Percentiles rank a stretch among this genome's conserved stretches.
Conservation (phyloP, 2,113 vertebrate genomes). For the Chloebia gouldiae region DNA sequence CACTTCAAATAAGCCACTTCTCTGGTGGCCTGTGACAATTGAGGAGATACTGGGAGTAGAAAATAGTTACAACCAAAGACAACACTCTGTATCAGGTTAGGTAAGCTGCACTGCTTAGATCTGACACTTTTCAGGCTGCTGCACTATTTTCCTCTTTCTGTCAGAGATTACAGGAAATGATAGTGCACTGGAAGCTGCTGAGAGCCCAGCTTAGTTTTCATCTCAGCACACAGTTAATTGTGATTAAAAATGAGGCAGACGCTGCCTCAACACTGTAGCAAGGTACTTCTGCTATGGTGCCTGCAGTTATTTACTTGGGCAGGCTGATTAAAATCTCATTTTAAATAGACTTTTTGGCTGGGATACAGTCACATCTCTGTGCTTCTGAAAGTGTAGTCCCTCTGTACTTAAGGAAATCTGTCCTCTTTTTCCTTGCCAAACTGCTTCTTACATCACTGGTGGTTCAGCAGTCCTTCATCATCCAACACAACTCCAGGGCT, state of each 20-base stretch:
- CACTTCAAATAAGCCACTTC: constrained; percentile 4
- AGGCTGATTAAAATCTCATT: background rate
- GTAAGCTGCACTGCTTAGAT: background rate
- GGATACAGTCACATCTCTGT: background rate
- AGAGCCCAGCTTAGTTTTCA: background rate
- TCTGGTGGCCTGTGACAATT: background rate
- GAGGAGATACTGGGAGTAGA: background rate
- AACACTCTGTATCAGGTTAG: background rate
- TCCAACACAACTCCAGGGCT: background rate
- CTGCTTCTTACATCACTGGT: background rate
- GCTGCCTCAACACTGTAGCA: constrained; percentile 1
- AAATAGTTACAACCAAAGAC: background rate
- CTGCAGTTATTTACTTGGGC: constrained; percentile 34
- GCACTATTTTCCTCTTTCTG: background rate
- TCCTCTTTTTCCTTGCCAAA: background rate
- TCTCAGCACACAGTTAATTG: background rate
- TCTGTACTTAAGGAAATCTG: background rate
- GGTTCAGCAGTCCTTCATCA: background rate
- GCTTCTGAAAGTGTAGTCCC: background rate
- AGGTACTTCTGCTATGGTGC: background rate
- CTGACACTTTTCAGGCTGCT: background rate
- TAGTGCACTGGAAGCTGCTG: background rate
- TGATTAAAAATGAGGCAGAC: constrained; percentile 26
- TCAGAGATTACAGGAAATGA: background rate
- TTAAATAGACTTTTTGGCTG: background rate